A percentile compares a stretch with the other conserved stretches of the same genome.
phyloP scores from a whole-genome alignment of 2,888 invertebrate genomes.

The Xestia xanthographa region DNA sequence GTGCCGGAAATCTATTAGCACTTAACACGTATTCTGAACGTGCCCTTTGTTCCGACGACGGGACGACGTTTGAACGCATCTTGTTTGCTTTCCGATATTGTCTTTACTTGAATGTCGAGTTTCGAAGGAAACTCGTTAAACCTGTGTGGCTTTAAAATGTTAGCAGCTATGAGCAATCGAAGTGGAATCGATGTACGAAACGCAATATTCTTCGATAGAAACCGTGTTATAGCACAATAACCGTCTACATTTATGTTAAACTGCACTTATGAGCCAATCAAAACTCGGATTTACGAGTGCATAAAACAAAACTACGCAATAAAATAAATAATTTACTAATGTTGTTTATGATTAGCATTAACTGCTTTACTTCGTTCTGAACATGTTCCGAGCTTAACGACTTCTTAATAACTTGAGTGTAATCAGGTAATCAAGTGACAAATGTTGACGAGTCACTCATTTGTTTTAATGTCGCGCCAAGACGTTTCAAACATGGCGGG shows the following conservation, averaged over 20 bases:
- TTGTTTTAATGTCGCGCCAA: slow-evolving; percentile 44
- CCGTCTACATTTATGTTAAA: slow-evolving; percentile 47
- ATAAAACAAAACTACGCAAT: slow-evolving; percentile 50
- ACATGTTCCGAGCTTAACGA: slow-evolving; percentile 41
- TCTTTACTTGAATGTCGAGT: slow-evolving; percentile 60
- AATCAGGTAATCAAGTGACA: slow-evolving; percentile 47
- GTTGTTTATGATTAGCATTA: slow-evolving; percentile 44
- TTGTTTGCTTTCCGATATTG: slow-evolving; percentile 62
- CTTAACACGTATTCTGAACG: slow-evolving; percentile 71
- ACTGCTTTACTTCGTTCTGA: slow-evolving; percentile 28
- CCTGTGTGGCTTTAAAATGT: slow-evolving; percentile 58
- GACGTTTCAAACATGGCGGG: slow-evolving; percentile 52
- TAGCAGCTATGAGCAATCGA: slow-evolving; percentile 43
- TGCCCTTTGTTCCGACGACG: slow-evolving; percentile 70
- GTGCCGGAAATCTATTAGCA: slow-evolving; percentile 85
- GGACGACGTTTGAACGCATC: slow-evolving; percentile 66
- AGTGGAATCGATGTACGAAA: slow-evolving; percentile 49
- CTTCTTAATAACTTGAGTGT: slow-evolving; percentile 43
- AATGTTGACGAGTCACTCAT: slow-evolving; percentile 49
- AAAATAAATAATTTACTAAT: slow-evolving; percentile 47
- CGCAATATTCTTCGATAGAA: slow-evolving; percentile 38
- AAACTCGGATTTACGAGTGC: slow-evolving; percentile 48
- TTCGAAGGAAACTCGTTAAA: slow-evolving; percentile 57
- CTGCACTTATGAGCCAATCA: slow-evolving; percentile 56
- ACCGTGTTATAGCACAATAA: slow-evolving; percentile 50